Evolutionary conservation across 2,797 vertebrate genomes (phyloP), one percentile per base, ranked within the genome.

Genomic region (Lacerta agilis): DNA sequence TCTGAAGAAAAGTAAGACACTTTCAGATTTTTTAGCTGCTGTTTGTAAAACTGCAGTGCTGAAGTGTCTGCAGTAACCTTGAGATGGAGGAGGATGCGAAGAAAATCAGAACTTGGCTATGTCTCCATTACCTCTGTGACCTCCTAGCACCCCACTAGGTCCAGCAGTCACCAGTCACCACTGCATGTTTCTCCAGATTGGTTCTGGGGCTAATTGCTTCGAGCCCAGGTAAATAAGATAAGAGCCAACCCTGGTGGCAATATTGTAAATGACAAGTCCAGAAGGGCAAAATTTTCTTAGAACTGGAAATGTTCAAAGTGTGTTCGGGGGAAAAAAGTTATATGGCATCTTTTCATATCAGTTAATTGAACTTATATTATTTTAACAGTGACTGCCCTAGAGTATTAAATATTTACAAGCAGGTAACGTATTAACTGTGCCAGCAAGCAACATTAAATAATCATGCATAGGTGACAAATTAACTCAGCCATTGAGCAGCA

Each of bases 281-380:
- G 55, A 5, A 73, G 13, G 10, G 49, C 73, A 38, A 25, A 79
- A 43, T 71, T 89, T 90, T 82, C 88, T 72, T 89, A 79, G 2
- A 36, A 78, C 86, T 92, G 81, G 73, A 71, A 84, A 88, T 49
- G 83, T 83, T 90, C 88, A 18, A 25, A 49, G 87, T n/a, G 0
- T 83, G 8, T 86, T 2, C 3, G 27, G 0, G 27, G 0, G 13
- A 55, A 83, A 89, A 91, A 92, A 79, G n/a, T 79, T 94, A 86
- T 38, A 9, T n/a, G 55, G 86, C 77, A 92, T 72, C 88, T 75
- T 67, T 55, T 88, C 84, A 90, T 71, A 87, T 77, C 82, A 89
- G 89, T 89, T 88, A 92, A 79, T 91, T 93, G 90, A 88, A 82
- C 27, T 91, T 95, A 93, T 94, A 95, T 91, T 83, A 91, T 78